Conservation (phyloP, 2,797 vertebrate species). For the Semaprochilodus insignis region DNA sequence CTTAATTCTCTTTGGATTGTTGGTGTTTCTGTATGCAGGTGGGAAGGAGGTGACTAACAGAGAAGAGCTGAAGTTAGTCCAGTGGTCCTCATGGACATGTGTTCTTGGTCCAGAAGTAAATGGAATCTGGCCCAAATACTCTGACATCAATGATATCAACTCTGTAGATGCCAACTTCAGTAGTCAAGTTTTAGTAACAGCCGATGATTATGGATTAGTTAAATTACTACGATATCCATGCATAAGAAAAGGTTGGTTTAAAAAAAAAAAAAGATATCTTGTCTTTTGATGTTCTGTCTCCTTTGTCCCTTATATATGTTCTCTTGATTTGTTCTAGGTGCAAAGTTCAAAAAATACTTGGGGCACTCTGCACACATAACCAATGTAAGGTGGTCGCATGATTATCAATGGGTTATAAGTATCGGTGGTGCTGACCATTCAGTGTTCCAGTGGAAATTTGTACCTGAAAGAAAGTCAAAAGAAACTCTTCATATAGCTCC, state of each 20-base stretch:
- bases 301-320: neutral
- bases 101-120: constrained; percentile 94
- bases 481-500: constrained; percentile 93
- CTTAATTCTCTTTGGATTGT: neutral
- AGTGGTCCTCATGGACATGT: constrained; percentile 98
- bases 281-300: neutral
- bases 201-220: constrained; percentile 95
- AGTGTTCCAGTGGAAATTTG: constrained; percentile 98
- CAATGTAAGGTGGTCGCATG: constrained; percentile 96
- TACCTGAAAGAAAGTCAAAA: constrained; percentile 94
- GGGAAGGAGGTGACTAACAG: constrained; percentile 95
- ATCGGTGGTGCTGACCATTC: constrained; percentile 98
- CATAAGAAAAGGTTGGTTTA: constrained; percentile 89
- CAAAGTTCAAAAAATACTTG: constrained; percentile 97
- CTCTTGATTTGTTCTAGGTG: constrained; percentile 78
- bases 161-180: constrained; percentile 96
- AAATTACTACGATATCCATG: constrained; percentile 97
- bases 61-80: constrained; percentile 93
- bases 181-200: constrained; percentile 96
- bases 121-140: constrained; percentile 98
- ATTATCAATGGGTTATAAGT: constrained; percentile 98
- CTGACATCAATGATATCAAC: constrained; percentile 94
- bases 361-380: constrained; percentile 98
- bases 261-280: neutral
- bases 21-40: constrained; percentile 74